Evolutionary conservation across 1,140 invertebrate genomes (phyloP).

Genomic region (Calliphora vicina): DNA sequence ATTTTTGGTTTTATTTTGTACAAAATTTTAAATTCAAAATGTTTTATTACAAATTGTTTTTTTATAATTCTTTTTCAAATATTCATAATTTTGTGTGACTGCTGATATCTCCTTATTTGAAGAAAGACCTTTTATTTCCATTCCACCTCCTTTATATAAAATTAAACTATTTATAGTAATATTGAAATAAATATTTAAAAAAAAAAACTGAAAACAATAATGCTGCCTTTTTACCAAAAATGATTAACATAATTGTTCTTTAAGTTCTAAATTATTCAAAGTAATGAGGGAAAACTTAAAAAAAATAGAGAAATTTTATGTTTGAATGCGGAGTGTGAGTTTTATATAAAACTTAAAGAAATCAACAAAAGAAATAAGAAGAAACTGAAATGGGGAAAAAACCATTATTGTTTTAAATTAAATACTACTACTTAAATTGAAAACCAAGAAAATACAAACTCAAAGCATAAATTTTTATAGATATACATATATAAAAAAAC

Average conservation of each 20-base stretch:
- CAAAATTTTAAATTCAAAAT: too few relatives aligned
- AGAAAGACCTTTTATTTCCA: neutral
- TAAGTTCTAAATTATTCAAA: neutral
- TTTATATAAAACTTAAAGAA: neutral
- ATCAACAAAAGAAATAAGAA: neutral
- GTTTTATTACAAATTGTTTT: too few relatives aligned
- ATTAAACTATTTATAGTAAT: neutral
- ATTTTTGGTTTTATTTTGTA: too few relatives aligned
- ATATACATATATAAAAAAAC: neutral
- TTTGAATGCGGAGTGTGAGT: neutral
- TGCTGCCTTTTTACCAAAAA: neutral
- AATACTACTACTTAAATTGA: neutral
- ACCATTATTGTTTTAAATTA: neutral
- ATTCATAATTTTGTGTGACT: too few relatives aligned
- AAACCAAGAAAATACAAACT: neutral
- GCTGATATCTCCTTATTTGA: too few relatives aligned
- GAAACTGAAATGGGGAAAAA: neutral
- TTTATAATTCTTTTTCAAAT: too few relatives aligned
- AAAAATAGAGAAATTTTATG: neutral
- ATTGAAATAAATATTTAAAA: neutral
- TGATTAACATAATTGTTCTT: neutral
- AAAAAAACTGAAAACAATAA: neutral
- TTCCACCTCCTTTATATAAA: neutral
- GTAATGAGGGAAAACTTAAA: neutral
- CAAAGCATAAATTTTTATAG: neutral